Base-by-base conservation (phyloP, 1,140 invertebrate genomes). In the Gryon sp. region DNA sequence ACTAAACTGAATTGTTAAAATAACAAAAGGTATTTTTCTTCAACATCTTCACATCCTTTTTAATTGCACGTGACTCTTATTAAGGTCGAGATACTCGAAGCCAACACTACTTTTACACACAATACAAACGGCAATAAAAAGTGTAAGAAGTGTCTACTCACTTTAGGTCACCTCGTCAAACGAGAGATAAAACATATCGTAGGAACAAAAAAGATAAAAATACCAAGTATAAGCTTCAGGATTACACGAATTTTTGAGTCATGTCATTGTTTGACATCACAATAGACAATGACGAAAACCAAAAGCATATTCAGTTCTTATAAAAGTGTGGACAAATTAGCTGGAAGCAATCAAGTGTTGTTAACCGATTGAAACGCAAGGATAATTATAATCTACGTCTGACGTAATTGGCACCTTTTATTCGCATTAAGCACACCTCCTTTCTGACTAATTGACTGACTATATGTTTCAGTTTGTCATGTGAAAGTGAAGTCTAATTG, bases 401-500 rank as follows among this genome's bases (percentile, higher is more conserved):
- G 53, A 69, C 65, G 53, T 59, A 69, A 69, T 59, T 59, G 53
- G 65, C 53, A 50, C 65, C 43, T 69, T 69, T 68, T 57, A 57
- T 57, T 68, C 32, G 34, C 63, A 19, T 68, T 50, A 68, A 50
- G 43, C 32, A 40, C 43, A 68, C 52, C 34, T 57, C 50, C 32
- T 38, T 68, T 48, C 41, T 32, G 22, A 32, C 18, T 50, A 68
- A 68, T 68, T 30, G 41, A 46, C 46, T 36, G 40, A 36, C 41
- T 55, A 20, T 53, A 53, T 19, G 28, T 7, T n/a, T 16, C n/a
- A 30, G 14, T 52, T 63, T 52, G 34, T 52, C 59, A 43, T 12
- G 59, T 52, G 59, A 43, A 63, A 63, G 34, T 52, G 30, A 16
- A 9, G 11, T 62, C 14, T 46, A 12, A 2, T 1, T 11, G 11